Evolutionary conservation across 2,797 vertebrate genomes (phyloP).

Genomic region (Cossypha niveicapilla): DNA sequence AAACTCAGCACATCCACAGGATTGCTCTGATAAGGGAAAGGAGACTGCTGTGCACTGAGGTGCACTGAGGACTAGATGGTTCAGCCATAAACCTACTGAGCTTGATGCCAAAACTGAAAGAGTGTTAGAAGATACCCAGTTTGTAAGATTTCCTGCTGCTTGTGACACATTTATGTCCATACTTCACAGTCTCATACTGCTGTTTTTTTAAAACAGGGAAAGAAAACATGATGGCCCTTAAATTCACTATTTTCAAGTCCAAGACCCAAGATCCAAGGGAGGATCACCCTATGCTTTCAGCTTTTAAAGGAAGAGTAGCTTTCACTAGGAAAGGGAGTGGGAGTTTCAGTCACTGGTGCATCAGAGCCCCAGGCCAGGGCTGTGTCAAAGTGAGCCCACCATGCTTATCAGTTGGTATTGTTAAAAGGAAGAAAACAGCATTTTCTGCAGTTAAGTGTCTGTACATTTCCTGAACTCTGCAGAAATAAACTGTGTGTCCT

Average conservation of each 20-base stretch:
- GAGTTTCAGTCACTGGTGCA: not conserved
- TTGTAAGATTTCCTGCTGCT: not conserved
- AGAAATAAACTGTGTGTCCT: not conserved
- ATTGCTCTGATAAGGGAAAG: not conserved
- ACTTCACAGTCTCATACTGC: not conserved
- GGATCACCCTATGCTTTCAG: not conserved
- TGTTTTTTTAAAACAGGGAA: not conserved
- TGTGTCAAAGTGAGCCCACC: not conserved
- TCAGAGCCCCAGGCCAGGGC: not conserved
- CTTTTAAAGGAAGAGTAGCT: not conserved
- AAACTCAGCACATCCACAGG: not conserved
- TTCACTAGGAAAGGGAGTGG: not conserved
- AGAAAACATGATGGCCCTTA: not conserved
- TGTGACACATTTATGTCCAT: not conserved
- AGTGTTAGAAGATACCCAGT: not conserved
- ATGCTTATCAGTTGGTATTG: not conserved
- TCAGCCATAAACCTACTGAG: not conserved
- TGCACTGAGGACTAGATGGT: not conserved
- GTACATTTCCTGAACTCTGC: not conserved
- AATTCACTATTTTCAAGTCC: not conserved
- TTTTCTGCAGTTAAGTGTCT: fast-evolving
- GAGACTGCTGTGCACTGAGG: not conserved
- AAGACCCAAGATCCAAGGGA: not conserved
- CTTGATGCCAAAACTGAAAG: not conserved
- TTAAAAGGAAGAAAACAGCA: not conserved